These are phyloP conservation scores for Chamaetylas fuelleborni DNA, from an alignment of 2,113 vertebrate species.

Conservation along the genomic window DNA sequence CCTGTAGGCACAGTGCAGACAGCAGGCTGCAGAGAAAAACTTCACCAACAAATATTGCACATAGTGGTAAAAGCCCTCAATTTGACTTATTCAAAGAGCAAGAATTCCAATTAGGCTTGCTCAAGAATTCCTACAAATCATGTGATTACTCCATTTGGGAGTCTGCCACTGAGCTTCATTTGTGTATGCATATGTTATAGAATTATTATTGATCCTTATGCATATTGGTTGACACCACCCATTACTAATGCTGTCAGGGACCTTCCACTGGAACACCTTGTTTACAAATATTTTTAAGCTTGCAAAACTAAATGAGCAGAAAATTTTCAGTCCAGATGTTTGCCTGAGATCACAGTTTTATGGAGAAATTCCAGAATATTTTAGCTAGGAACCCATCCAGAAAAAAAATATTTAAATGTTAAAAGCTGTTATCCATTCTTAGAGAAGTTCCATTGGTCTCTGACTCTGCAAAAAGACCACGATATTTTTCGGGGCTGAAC, in stretches of 20 bases:
- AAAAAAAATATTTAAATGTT: background rate
- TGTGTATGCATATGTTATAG: background rate
- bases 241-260: background rate
- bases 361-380: background rate
- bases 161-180: conserved; percentile 1
- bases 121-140: background rate
- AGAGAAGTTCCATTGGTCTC: background rate
- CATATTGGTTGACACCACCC: background rate
- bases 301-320: background rate
- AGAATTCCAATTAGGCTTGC: background rate
- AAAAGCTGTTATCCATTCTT: background rate
- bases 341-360: background rate
- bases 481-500: background rate
- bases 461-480: background rate
- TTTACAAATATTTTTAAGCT: background rate
- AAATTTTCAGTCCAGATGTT: background rate
- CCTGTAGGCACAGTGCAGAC: background rate
- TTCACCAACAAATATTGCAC: background rate
- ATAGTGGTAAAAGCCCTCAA: background rate
- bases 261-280: background rate
- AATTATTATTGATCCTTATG: background rate
- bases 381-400: background rate
- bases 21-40: background rate
- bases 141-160: conserved; percentile 1
- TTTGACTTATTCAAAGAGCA: background rate